Evolutionary conservation across 2,797 vertebrate genomes (phyloP).

Genomic region (Labeo calbasu): DNA sequence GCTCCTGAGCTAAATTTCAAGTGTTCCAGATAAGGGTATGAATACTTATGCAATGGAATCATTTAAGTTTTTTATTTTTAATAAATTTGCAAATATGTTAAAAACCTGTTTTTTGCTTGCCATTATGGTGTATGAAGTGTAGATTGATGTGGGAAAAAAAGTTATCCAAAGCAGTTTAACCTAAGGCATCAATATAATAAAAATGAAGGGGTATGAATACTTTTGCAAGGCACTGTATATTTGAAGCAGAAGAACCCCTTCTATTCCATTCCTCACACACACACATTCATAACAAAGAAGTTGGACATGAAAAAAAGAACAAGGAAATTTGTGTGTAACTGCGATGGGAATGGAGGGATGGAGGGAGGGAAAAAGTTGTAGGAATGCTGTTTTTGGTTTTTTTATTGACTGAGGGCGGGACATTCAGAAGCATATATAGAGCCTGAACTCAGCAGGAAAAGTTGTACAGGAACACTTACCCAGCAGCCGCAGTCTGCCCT

Average conservation of each 20-base stretch:
- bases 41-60: no score
- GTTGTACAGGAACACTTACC: conserved; percentile 18
- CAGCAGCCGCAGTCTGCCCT: neutral
- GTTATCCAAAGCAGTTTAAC: no score
- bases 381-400: conserved; percentile 20
- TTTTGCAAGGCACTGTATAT: neutral
- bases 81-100: no score
- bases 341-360: neutral
- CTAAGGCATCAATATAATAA: no score
- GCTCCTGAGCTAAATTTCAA: no score
- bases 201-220: no score
- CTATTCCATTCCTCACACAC: neutral
- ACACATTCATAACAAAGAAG: conserved; percentile 3
- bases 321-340: neutral
- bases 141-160: no score
- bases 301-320: neutral
- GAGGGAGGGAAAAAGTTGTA: conserved; percentile 15
- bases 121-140: no score
- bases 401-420: conserved; percentile 47
- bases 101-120: no score
- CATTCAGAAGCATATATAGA: conserved; percentile 57
- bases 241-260: neutral
- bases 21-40: no score
- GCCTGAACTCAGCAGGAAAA: conserved; percentile 33
- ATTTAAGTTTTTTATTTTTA: no score